Percentiles rank a stretch among this genome's conserved stretches.
These are phyloP conservation scores for Beris morrisii DNA, from an alignment of 2,888 invertebrate species.

Conservation along the genomic window DNA sequence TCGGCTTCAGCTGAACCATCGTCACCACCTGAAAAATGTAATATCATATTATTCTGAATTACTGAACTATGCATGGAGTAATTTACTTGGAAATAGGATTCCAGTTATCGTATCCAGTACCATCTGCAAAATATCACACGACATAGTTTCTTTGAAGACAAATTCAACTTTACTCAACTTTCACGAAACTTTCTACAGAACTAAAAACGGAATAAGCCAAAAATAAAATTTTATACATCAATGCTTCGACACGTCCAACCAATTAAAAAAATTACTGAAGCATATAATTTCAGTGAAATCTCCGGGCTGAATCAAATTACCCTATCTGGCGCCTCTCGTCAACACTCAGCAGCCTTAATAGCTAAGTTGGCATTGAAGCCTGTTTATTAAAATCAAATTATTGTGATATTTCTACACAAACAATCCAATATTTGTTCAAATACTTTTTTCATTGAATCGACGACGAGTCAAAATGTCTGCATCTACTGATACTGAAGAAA, in stretches of 20 bases:
- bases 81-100: constrained; percentile 38
- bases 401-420: no score
- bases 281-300: neutral
- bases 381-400: neutral
- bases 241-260: neutral
- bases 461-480: neutral
- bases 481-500: neutral
- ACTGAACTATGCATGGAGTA: neutral
- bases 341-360: neutral
- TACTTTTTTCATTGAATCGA: neutral
- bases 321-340: no score
- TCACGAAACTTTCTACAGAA: neutral
- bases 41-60: neutral
- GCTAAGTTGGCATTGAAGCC: neutral
- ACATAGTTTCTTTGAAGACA: neutral
- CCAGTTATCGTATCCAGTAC: constrained; percentile 37
- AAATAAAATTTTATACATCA: neutral
- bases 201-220: neutral
- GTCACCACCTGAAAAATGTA: constrained; percentile 41
- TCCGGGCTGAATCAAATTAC: no score
- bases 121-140: constrained; percentile 35
- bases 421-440: neutral
- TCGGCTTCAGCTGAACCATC: constrained; percentile 51
- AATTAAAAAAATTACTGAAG: neutral
- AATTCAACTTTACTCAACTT: neutral